Base-by-base conservation (phyloP, 2,888 invertebrate genomes). In the Coronaproctus castanopsis region DNA sequence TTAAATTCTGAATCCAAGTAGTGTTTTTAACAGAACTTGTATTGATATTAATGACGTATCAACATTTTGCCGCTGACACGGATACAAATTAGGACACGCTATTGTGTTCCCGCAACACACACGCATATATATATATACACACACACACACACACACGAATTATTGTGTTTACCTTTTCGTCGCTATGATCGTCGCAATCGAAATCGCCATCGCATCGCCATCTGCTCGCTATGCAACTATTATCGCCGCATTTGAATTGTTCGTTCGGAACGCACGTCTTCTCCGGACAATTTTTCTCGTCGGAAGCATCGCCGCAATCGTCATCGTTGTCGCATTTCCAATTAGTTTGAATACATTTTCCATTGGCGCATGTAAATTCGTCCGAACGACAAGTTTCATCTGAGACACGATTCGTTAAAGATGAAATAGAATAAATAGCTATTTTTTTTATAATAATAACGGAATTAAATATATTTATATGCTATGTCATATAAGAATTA, bases 291-390 rank as follows among this genome's bases (percentile, higher is more conserved):
- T 82, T 78, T 60, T 76, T 77, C 69, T 92, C 90, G 68, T 92
- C 91, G 58, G 81, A 83, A 59, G 80, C 80, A 69, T 91, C 90
- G 2, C 85, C 87, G 67, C 91, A 91, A 70, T 91, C 90, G 67
- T 87, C 81, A 69, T 90, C 89, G 8, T 80, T 78, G 69, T 91
- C 91, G 70, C 91, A 91, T 22, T 83, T 79, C 90, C 90, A 91
- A 62, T 82, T 76, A 65, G 81, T 79, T 70, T 88, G 87, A 67
- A 91, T 87, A 72, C 91, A 91, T 68, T 85, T 85, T 60, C 89
- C 86, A 70, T 89, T 88, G 57, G 78, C 80, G 73, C 93, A 93
- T n/a, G 89, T 88, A 71, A 91, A 91, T 73, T 93, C 89, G 71
- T 90, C 90, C 57, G 86, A 80, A 65, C 89, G 83, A 73, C 92